phyloP scores from a whole-genome alignment of 2,113 vertebrate species.

The Rhea pennata region DNA sequence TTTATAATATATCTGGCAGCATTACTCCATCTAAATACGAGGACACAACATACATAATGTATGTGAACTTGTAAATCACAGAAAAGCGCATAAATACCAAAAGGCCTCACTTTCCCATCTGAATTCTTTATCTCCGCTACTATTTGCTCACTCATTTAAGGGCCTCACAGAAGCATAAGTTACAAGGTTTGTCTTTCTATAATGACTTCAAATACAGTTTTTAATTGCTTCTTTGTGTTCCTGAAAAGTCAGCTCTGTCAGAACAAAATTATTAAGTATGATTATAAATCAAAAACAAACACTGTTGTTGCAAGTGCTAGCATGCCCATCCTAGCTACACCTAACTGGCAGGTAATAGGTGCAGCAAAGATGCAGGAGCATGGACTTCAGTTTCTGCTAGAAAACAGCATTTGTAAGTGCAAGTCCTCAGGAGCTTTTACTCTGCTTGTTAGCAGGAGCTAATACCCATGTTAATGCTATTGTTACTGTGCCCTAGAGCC shows the following conservation, averaged over 20 bases:
- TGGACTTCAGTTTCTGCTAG: neutral
- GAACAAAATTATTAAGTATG: neutral
- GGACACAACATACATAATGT: conserved; percentile 29
- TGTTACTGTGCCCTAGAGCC: conserved; percentile 53
- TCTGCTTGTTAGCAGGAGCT: conserved; percentile 27
- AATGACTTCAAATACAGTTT: neutral
- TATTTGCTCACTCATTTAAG: neutral
- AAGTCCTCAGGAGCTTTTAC: conserved; percentile 24
- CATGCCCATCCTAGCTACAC: neutral
- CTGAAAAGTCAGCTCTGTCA: conserved; percentile 7
- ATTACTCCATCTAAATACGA: conserved; percentile 1
- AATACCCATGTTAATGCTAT: neutral
- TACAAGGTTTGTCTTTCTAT: neutral
- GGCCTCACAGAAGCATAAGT: neutral
- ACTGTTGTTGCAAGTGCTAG: neutral
- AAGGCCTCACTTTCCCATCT: neutral
- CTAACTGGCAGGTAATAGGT: neutral
- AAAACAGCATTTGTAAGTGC: neutral
- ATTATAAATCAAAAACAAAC: neutral
- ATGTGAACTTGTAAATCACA: neutral
- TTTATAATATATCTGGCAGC: conserved; percentile 44
- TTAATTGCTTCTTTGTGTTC: conserved; percentile 31
- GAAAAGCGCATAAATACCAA: neutral
- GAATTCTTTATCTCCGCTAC: neutral
- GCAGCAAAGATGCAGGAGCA: neutral